These are phyloP conservation scores for Anomalospiza imberbis DNA, from an alignment of 2,797 vertebrate species.

Conservation along the genomic window DNA sequence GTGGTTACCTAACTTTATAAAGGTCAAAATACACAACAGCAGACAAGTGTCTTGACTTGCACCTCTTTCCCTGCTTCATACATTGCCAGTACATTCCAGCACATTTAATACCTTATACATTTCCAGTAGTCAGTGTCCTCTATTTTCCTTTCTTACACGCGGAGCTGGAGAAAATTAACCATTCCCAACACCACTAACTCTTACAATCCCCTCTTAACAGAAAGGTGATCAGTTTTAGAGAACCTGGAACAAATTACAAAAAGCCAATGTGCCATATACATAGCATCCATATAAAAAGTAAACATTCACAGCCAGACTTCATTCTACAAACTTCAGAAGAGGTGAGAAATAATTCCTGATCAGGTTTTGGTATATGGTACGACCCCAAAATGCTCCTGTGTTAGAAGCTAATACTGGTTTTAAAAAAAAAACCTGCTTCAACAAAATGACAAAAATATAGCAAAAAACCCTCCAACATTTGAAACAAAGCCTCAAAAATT, in stretches of 20 bases:
- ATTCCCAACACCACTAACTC: neutral
- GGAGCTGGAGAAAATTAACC: neutral
- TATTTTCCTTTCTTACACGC: neutral
- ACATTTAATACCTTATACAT: neutral
- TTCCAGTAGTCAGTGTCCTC: neutral
- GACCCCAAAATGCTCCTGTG: neutral
- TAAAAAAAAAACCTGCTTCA: neutral
- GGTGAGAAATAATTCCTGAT: neutral
- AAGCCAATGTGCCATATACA: neutral
- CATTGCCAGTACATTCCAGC: neutral
- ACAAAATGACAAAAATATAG: neutral
- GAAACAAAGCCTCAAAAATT: neutral
- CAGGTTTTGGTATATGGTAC: neutral
- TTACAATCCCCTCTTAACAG: neutral
- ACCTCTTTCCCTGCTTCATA: neutral
- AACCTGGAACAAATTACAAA: neutral
- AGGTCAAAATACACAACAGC: neutral
- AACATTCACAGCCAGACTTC: neutral
- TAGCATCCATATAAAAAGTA: neutral
- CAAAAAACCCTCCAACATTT: neutral
- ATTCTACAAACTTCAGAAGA: neutral
- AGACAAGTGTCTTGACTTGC: neutral
- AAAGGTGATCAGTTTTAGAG: neutral
- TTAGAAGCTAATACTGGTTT: neutral
- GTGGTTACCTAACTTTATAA: neutral